Evolutionary conservation across 2,113 vertebrate genomes (phyloP).

Genomic region (Alexandromys fortis): DNA sequence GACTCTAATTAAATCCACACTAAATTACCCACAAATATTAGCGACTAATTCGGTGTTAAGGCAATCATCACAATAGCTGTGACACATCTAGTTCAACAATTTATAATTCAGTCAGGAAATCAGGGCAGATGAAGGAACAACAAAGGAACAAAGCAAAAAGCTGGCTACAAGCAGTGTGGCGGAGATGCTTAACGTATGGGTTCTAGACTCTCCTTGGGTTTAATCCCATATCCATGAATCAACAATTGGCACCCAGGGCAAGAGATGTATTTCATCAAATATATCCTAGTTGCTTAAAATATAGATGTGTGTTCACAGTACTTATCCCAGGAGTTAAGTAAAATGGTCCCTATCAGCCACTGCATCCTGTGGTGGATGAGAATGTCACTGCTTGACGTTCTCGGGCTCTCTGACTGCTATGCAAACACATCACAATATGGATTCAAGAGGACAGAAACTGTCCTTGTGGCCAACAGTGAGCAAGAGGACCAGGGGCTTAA

Average conservation of each 20-base stretch:
- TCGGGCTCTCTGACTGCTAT: not conserved
- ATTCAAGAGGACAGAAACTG: not conserved
- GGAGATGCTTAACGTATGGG: not conserved
- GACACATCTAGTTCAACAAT: not conserved
- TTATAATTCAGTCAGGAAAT: constrained; percentile 21
- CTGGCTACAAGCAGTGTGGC: not conserved
- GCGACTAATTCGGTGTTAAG: not conserved
- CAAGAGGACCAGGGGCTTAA: not conserved
- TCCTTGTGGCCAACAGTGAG: not conserved
- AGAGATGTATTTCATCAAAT: not conserved
- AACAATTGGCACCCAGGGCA: not conserved
- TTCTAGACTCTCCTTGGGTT: not conserved
- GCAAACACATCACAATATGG: not conserved
- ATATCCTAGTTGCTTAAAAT: not conserved
- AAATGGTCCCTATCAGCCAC: not conserved
- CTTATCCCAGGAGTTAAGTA: not conserved
- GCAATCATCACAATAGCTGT: not conserved
- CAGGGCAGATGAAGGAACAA: not conserved
- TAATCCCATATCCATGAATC: not conserved
- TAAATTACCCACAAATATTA: constrained; percentile 28
- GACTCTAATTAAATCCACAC: not conserved
- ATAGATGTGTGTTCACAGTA: not conserved
- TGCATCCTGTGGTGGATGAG: not conserved
- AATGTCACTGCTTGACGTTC: not conserved
- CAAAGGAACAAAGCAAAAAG: not conserved